Conservation (phyloP, 2,888 invertebrate species). For the Rhaphigaster nebulosa region DNA sequence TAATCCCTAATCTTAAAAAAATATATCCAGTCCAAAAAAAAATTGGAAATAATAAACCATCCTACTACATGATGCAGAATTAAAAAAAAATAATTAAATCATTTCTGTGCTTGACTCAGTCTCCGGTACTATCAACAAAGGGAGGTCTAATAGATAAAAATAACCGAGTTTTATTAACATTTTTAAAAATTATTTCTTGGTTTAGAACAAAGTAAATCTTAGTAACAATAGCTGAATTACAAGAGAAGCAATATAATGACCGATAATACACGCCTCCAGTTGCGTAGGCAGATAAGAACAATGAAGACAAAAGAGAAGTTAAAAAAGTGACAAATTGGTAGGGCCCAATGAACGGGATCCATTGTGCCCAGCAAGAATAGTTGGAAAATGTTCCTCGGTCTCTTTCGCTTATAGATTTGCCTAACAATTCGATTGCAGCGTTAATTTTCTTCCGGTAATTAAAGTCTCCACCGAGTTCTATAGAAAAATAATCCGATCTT, state of each 20-base stretch:
- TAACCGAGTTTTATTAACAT: neutral
- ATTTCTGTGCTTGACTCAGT: too few species aligned
- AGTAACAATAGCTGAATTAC: neutral
- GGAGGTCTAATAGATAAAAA: too few species aligned
- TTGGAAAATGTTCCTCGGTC: neutral
- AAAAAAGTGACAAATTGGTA: slow-evolving; percentile 16
- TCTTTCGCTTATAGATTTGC: neutral
- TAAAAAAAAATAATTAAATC: too few species aligned
- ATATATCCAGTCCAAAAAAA: too few species aligned
- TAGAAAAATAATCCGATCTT: neutral
- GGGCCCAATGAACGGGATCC: neutral
- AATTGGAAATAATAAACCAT: too few species aligned
- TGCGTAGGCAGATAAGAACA: slow-evolving; percentile 20
- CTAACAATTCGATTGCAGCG: neutral
- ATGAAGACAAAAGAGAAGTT: neutral
- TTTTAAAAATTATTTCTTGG: neutral
- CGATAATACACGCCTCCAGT: neutral
- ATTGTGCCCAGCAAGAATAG: neutral
- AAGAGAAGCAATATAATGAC: neutral
- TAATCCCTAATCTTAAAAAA: too few species aligned
- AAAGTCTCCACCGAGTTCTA: neutral
- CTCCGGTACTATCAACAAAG: too few species aligned
- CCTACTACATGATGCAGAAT: too few species aligned
- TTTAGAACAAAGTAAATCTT: neutral
- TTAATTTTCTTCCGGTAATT: slow-evolving; percentile 5